Percentiles rank a stretch among this genome's conserved stretches.
Evolutionary conservation across 1,140 invertebrate genomes (phyloP).

Genomic region (Cecropterus lyciades): DNA sequence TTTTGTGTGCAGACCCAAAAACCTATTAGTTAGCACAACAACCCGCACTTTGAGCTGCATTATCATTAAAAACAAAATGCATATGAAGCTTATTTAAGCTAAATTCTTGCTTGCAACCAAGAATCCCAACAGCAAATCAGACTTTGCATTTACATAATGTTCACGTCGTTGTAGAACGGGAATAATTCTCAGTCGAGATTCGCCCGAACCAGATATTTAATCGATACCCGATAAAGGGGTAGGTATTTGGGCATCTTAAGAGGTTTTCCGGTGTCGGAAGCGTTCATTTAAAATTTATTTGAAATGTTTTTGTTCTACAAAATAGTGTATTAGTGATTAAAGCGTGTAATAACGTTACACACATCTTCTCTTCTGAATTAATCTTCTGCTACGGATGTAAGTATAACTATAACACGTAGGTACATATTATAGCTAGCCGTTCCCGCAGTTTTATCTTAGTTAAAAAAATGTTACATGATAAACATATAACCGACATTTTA

Average conservation of each 20-base stretch:
- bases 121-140: background rate
- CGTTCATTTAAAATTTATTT: conserved; percentile 9
- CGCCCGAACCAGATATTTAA: conserved; percentile 17
- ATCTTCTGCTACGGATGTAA: no score
- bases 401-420: no score
- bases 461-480: no score
- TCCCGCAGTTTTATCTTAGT: no score
- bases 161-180: conserved; percentile 3
- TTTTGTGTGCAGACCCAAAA: no score
- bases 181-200: conserved; percentile 23
- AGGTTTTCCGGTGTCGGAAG: conserved; percentile 14
- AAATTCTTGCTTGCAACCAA: background rate
- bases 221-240: conserved; percentile 23
- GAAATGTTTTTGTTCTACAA: background rate
- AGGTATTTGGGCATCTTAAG: conserved; percentile 20
- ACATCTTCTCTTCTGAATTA: no score
- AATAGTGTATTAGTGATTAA: no score
- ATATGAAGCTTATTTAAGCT: background rate
- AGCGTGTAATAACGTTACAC: no score
- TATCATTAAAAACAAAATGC: background rate
- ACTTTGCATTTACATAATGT: background rate
- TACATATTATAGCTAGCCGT: no score
- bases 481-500: no score
- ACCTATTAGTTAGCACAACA: background rate
- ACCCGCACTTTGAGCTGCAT: background rate